phyloP scores from a whole-genome alignment of 2,888 invertebrate species.

The Epinotia nisella region DNA sequence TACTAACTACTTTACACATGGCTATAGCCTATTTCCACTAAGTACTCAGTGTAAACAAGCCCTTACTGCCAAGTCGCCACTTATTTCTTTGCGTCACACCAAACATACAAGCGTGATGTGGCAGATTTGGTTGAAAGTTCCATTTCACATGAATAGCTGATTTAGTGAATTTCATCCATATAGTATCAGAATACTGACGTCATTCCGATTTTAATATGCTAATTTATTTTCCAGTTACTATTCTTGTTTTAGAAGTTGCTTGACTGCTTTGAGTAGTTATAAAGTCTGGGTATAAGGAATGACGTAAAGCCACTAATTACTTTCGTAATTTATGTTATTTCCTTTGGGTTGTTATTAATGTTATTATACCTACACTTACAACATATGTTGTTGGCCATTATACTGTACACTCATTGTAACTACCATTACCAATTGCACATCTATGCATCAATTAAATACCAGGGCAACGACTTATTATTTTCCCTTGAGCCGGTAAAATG shows the following conservation, averaged over 20 bases:
- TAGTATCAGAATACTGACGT: slow-evolving; percentile 2
- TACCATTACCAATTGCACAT: not conserved
- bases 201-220: slow-evolving; percentile 27
- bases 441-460: not conserved
- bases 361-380: not conserved
- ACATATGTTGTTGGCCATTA: not conserved
- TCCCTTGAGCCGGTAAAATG: slow-evolving; percentile 16
- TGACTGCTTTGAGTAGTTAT: not conserved
- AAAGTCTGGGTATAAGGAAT: not conserved
- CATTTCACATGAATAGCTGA: slow-evolving; percentile 12
- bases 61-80: not conserved
- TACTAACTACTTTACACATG: too few relatives aligned
- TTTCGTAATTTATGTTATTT: not conserved
- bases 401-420: not conserved
- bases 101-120: slow-evolving; percentile 2
- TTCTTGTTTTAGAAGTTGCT: slow-evolving; percentile 3
- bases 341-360: not conserved
- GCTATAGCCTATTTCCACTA: too few relatives aligned
- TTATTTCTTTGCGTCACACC: not conserved
- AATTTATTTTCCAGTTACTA: slow-evolving; percentile 19
- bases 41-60: not conserved
- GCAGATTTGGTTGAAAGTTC: slow-evolving; percentile 6
- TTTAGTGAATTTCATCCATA: slow-evolving; percentile 30
- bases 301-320: not conserved
- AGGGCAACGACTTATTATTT: slow-evolving; percentile 29